Evolutionary conservation across 2,113 vertebrate species (phyloP).

Genomic region (Pterophyllum scalare): DNA sequence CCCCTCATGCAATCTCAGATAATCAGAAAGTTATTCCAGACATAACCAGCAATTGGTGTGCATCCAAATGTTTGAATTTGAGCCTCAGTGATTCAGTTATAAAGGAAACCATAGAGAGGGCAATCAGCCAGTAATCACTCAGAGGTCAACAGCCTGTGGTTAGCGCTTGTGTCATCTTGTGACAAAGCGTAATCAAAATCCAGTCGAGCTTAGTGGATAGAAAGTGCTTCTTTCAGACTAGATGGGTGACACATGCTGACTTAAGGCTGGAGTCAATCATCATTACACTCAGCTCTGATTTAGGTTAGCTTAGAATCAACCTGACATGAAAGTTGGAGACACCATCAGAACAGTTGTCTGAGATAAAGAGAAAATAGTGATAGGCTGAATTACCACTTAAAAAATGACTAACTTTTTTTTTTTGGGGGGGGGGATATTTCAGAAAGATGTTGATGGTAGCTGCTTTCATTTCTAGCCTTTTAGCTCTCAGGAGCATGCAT

Average conservation of each 20-base stretch:
- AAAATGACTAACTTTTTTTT: not conserved
- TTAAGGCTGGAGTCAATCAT: conserved; percentile 34
- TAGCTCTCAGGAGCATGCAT: not conserved
- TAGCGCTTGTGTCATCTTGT: conserved; percentile 11
- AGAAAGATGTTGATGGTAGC: no score
- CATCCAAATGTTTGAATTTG: not conserved
- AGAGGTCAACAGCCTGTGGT: conserved; percentile 50
- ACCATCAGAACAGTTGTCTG: not conserved
- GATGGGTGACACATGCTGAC: conserved; percentile 26
- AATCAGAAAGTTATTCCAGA: conserved; percentile 17
- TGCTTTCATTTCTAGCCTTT: no score
- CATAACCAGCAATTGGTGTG: not conserved
- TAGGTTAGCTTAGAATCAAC: not conserved
- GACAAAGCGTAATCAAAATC: conserved; percentile 60
- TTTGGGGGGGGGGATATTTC: not conserved
- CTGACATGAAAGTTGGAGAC: not conserved
- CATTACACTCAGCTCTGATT: conserved; percentile 22
- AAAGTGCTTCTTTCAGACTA: conserved; percentile 10
- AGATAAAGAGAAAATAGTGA: fast-evolving
- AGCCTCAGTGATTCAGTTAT: not conserved
- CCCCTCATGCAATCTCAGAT: not conserved
- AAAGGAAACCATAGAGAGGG: conserved; percentile 9
- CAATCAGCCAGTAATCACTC: conserved; percentile 51
- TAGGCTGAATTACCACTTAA: not conserved
- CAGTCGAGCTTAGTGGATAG: conserved; percentile 31